Base-by-base conservation (phyloP, 2,797 vertebrate genomes). In the Schizopygopsis malacanthus region DNA sequence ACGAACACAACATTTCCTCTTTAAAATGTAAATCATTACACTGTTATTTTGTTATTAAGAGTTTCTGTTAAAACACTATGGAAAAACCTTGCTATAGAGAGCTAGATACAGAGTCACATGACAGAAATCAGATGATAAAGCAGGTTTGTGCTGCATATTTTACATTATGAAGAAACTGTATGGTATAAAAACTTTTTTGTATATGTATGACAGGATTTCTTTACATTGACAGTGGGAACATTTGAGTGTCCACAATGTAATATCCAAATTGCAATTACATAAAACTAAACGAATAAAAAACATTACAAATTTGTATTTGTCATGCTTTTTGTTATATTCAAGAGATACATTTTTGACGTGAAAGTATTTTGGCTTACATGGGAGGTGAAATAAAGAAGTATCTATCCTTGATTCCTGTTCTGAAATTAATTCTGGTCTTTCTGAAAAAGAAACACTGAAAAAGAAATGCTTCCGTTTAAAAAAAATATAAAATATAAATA, bases 401-500 rank as follows among this genome's bases (percentile, higher is more conserved):
- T 72, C 83, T 52, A 61, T 54, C 41, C 54, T 25, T 83, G 54
- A 43, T 77, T 80, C 47, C 71, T 71, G 71, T 59, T 83, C 41
- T 56, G 8, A 50, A 70, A 54, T 8, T 67, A 59, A 59, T n/a
- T 54, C 22, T n/a, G 16, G 9, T 45, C 70, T 37, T 54, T 61
- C 45, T 81, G 50, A 25, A 77, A 89, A 91, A 92, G 91, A 86
- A 93, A 93, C 89, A 89, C 84, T 87, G 89, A 87, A 90, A 85
- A 91, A 90, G 28, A 33, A 83, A 91, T 90, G 87, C 80, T 85
- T 87, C 88, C 70, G 81, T 87, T 86, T 79, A 83, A 59, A 87
- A 86, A 94, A 88, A 91, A 91, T 93, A 95, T 95, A 94, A 95
- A 95, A 91, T 94, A 95, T 95, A 95, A 95, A 95, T 94, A 95